Conservation (phyloP, 2,888 invertebrate genomes). For the Drosophila pseudotalamancana region DNA sequence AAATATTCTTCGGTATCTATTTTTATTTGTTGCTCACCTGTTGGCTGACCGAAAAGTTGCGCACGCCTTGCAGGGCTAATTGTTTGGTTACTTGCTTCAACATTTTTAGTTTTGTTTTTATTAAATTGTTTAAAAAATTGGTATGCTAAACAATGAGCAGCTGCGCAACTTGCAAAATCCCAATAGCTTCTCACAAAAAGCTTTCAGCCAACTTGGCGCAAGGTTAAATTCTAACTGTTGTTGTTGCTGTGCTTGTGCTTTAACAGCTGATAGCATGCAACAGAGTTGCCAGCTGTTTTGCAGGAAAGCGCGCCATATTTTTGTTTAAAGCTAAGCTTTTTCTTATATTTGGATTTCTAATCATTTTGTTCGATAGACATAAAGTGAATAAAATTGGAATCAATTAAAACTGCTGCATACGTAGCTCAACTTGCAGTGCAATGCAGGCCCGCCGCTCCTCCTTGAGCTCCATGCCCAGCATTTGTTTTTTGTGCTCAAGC, state of each 20-base stretch:
- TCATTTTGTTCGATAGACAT: slow-evolving; percentile 44
- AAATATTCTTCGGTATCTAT: background rate
- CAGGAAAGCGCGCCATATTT: slow-evolving; percentile 6
- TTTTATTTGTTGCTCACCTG: slow-evolving; percentile 84
- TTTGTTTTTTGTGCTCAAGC: slow-evolving; percentile 88
- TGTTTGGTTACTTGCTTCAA: slow-evolving; percentile 88
- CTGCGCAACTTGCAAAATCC: slow-evolving; percentile 62
- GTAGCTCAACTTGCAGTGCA: slow-evolving; percentile 89
- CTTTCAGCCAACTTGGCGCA: slow-evolving; percentile 44
- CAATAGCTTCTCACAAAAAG: slow-evolving; percentile 53
- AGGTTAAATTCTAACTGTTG: slow-evolving; percentile 34
- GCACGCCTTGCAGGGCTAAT: slow-evolving; percentile 86
- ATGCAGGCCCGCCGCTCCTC: slow-evolving; percentile 90
- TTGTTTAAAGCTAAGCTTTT: slow-evolving; percentile 32
- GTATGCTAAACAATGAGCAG: slow-evolving; percentile 56
- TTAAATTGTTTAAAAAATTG: slow-evolving; percentile 38
- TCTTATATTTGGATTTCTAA: slow-evolving; percentile 30
- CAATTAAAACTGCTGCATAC: slow-evolving; percentile 77
- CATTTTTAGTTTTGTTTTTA: slow-evolving; percentile 85
- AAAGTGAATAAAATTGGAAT: slow-evolving; percentile 13
- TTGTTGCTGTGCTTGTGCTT: slow-evolving; percentile 19
- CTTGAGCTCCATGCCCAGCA: slow-evolving; percentile 88
- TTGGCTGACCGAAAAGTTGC: slow-evolving; percentile 86
- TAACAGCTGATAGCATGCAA: slow-evolving; percentile 31
- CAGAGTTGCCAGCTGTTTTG: slow-evolving; percentile 46